These are phyloP conservation scores for Paradoxurus hermaphroditus DNA, from an alignment of 2,113 vertebrate genomes.

Conservation along the genomic window DNA sequence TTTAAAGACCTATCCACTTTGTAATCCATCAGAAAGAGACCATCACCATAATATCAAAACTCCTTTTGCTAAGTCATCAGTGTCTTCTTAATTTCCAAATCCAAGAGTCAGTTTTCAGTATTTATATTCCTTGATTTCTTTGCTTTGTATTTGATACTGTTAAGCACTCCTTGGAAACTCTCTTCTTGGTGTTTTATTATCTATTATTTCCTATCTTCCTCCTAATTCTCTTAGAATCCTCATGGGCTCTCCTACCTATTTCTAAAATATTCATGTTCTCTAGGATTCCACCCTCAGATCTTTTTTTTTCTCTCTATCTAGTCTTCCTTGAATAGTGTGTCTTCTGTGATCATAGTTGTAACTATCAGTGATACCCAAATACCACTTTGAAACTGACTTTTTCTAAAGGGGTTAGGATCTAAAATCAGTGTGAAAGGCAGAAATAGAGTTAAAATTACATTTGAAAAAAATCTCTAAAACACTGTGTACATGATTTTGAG, in stretches of 20 bases:
- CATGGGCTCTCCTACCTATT: not conserved
- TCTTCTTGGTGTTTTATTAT: not conserved
- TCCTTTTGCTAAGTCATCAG: not conserved
- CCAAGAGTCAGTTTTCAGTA: not conserved
- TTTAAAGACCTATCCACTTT: not conserved
- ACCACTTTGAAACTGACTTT: not conserved
- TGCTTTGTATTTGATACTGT: slow-evolving; percentile 29
- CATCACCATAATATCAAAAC: not conserved
- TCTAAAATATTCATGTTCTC: slow-evolving; percentile 16
- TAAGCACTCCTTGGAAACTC: not conserved
- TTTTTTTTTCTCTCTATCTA: not conserved
- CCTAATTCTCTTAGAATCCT: slow-evolving; percentile 10
- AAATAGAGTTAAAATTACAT: slow-evolving; percentile 64
- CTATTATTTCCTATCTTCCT: not conserved
- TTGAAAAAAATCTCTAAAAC: slow-evolving; percentile 56
- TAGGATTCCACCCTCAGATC: not conserved
- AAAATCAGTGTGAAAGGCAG: slow-evolving; percentile 37
- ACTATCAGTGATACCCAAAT: not conserved
- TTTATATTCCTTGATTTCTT: not conserved
- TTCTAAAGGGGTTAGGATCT: slow-evolving; percentile 13
- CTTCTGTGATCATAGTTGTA: not conserved
- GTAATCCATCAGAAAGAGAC: not conserved
- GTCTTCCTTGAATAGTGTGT: not conserved
- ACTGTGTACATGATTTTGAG: slow-evolving; percentile 44
- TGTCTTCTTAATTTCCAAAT: slow-evolving; percentile 10